A percentile compares a stretch with the other conserved stretches of the same genome.
Evolutionary conservation across 2,113 vertebrate species (phyloP).

Genomic region (Notothenia coriiceps): DNA sequence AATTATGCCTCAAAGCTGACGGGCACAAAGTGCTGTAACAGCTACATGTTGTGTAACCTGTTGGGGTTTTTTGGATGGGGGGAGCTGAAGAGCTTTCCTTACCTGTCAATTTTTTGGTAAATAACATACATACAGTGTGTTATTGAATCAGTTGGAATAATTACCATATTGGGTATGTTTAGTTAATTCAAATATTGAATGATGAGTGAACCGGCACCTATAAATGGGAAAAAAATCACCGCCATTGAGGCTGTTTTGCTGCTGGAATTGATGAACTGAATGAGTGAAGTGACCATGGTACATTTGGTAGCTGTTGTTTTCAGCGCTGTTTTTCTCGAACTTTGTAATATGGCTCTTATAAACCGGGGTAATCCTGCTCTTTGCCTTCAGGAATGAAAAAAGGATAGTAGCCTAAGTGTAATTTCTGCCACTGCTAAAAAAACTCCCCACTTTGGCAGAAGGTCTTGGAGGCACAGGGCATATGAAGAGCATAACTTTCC

Average conservation of each 20-base stretch:
- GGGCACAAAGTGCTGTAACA: constrained; percentile 57
- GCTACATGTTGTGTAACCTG: constrained; percentile 59
- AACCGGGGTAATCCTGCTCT: constrained; percentile 37
- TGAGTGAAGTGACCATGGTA: neutral
- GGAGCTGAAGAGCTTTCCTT: neutral
- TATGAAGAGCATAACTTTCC: constrained; percentile 42
- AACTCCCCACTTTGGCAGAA: constrained; percentile 14
- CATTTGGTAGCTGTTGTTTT: neutral
- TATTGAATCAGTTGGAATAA: neutral
- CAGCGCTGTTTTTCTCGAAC: constrained; percentile 11
- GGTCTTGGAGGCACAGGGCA: constrained; percentile 4
- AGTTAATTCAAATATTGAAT: neutral
- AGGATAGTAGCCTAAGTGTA: constrained; percentile 30
- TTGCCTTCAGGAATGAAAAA: constrained; percentile 46
- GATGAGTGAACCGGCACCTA: neutral
- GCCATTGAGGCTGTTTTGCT: neutral
- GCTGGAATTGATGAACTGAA: constrained; percentile 6
- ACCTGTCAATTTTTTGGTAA: neutral
- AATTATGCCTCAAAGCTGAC: constrained; percentile 59
- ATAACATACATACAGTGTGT: neutral
- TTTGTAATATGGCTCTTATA: constrained; percentile 45
- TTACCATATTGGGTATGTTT: neutral
- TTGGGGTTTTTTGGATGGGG: neutral
- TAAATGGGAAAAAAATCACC: neutral
- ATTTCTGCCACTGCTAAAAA: constrained; percentile 45